A percentile compares a stretch with the other conserved stretches of the same genome.
These are phyloP conservation scores for Oplegnathus fasciatus DNA, from an alignment of 2,113 vertebrate genomes.

Conservation along the genomic window DNA sequence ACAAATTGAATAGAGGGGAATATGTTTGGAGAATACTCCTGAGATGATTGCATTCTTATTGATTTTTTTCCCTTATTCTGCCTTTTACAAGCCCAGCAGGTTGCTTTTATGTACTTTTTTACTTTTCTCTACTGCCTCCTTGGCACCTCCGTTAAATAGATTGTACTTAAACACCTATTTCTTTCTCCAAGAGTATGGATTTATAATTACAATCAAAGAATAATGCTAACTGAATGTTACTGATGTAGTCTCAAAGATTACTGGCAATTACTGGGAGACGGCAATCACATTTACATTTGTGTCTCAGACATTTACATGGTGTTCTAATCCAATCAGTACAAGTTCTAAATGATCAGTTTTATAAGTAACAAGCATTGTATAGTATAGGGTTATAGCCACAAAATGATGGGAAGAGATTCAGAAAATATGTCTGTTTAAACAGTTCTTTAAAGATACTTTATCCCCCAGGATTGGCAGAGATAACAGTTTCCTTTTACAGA, in stretches of 20 bases:
- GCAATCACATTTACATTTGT: constrained; percentile 19
- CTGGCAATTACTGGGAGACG: neutral
- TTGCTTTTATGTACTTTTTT: constrained; percentile 18
- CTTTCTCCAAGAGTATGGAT: constrained; percentile 1
- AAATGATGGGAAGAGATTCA: neutral
- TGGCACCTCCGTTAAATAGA: constrained; percentile 26
- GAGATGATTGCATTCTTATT: constrained; percentile 65
- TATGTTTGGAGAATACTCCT: constrained; percentile 31
- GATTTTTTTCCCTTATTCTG: constrained; percentile 38
- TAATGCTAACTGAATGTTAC: constrained; percentile 1
- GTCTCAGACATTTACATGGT: neutral
- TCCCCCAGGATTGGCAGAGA: too few species aligned
- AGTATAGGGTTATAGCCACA: neutral
- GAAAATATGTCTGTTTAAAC: neutral
- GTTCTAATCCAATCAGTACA: constrained; percentile 11
- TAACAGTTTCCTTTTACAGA: too few species aligned
- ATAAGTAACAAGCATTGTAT: neutral
- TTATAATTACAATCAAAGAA: neutral
- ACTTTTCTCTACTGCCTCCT: neutral
- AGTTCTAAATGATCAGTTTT: neutral
- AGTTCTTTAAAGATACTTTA: too few species aligned
- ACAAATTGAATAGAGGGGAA: constrained; percentile 46
- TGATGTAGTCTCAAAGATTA: constrained; percentile 1
- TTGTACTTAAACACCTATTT: constrained; percentile 21
- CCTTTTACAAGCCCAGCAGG: constrained; percentile 40